Base-by-base conservation (phyloP, 2,113 vertebrate species). In the Chaetorhynchus papuensis region DNA sequence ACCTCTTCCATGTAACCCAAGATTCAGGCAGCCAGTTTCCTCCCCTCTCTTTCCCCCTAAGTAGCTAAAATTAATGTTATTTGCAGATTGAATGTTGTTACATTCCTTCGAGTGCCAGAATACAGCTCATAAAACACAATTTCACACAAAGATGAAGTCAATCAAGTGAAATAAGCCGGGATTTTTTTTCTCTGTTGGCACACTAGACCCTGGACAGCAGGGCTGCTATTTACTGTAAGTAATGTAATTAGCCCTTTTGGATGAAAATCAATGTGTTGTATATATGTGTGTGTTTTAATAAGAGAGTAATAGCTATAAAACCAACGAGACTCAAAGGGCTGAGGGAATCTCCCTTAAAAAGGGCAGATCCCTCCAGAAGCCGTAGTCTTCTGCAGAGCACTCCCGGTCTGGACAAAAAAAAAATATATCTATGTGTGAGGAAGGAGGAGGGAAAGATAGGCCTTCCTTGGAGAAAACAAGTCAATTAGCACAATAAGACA, bases 231-330 rank as follows among this genome's bases (percentile, higher is more conserved):
- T 97, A 97, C 98, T 98, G 97, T 98, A 97, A 98, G 97, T 98
- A 97, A 98, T 96, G 96, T 97, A 98, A 98, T 98, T 98, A 98
- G 97, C 96, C 97, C 96, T 96, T 98, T 98, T 98, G 97, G 97
- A 97, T 87, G 90, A 83, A 96, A 97, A 96, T 97, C 97, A 96
- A 87, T 93, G 95, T 81, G 96, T 92, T 91, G 86, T 82, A 37
- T 96, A 80, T 79, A 68, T 91, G 89, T 79, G 91, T 89, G 75
- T 89, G 88, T 90, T 94, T 97, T 92, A 95, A 87, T 89, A 93
- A 91, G 70, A 90, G 72, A 89, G 83, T 71, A 96, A 87, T 89
- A 88, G 89, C 84, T 86, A 70, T 84, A 85, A 91, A 95, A 80
- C 71, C 84, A 68, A 77, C 13, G 24, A 82, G 49, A 83, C 63